phyloP scores from a whole-genome alignment of 2,888 invertebrate genomes.

The Nebria salina region DNA sequence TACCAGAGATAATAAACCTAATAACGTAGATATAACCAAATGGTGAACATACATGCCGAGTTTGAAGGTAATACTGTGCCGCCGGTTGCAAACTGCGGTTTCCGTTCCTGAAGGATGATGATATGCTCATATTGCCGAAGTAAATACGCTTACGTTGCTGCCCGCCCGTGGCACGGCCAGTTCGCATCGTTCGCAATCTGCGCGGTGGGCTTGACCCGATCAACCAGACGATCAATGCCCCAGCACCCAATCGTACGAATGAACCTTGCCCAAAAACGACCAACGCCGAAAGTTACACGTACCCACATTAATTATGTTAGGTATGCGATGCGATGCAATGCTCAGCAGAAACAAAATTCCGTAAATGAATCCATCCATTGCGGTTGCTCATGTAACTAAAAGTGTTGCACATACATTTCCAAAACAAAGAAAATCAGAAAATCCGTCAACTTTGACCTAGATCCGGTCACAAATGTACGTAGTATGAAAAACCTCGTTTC shows the following conservation, averaged over 20 bases:
- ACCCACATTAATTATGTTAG: neutral
- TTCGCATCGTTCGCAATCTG: neutral
- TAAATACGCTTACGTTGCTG: constrained; percentile 32
- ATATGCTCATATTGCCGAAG: constrained; percentile 17
- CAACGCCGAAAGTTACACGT: neutral
- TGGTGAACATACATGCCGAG: neutral
- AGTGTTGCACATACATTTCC: no score
- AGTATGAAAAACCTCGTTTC: neutral
- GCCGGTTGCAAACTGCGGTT: constrained; percentile 14
- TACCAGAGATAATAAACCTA: neutral
- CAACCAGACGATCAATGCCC: constrained; percentile 23
- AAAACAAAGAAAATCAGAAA: constrained; percentile 16
- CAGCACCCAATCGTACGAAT: neutral
- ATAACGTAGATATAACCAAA: constrained; percentile 18
- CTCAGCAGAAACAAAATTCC: neutral
- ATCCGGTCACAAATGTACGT: neutral
- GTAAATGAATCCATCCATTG: no score
- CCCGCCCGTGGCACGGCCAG: constrained; percentile 8
- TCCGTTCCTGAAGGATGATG: constrained; percentile 27
- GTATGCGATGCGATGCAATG: neutral
- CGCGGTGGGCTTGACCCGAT: constrained; percentile 23
- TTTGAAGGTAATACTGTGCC: constrained; percentile 13
- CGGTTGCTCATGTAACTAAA: no score
- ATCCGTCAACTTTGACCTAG: neutral
- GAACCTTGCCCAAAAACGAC: neutral